phyloP scores from a whole-genome alignment of 2,113 vertebrate species.

The Rhynchopsitta pachyrhyncha region DNA sequence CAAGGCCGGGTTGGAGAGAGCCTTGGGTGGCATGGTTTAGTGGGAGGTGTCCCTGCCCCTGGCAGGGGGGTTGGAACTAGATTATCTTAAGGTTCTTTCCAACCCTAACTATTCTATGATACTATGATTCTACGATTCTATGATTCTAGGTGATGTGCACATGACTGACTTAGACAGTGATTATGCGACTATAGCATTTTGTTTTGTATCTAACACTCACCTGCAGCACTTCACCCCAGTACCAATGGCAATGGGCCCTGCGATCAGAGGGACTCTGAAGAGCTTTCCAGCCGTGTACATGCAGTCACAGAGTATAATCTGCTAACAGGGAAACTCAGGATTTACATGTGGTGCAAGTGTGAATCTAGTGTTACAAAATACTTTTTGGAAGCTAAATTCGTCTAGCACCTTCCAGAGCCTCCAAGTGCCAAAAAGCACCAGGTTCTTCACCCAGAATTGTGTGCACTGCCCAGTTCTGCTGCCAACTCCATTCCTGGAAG shows the following conservation, averaged over 20 bases:
- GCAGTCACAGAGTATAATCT: not conserved
- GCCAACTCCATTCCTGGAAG: not conserved
- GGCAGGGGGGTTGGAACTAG: too few relatives aligned
- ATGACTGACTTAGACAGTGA: not conserved
- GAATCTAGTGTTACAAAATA: not conserved
- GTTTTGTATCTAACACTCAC: not conserved
- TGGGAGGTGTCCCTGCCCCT: too few relatives aligned
- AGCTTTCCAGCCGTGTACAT: not conserved
- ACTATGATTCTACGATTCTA: too few relatives aligned
- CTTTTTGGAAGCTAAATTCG: not conserved
- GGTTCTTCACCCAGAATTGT: accelerated
- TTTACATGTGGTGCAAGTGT: not conserved
- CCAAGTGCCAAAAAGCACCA: not conserved
- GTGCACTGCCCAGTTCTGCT: not conserved
- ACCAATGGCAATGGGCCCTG: not conserved
- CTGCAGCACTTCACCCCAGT: not conserved
- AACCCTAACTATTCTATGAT: too few relatives aligned
- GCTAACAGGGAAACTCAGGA: not conserved
- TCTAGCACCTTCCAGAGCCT: not conserved
- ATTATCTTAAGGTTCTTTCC: too few relatives aligned
- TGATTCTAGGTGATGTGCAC: too few relatives aligned
- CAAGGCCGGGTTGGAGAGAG: too few relatives aligned
- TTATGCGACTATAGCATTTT: not conserved
- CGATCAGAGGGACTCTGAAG: not conserved
- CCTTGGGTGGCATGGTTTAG: too few relatives aligned